Conservation (phyloP, 2,797 vertebrate species). For the Pseudopleuronectes americanus region DNA sequence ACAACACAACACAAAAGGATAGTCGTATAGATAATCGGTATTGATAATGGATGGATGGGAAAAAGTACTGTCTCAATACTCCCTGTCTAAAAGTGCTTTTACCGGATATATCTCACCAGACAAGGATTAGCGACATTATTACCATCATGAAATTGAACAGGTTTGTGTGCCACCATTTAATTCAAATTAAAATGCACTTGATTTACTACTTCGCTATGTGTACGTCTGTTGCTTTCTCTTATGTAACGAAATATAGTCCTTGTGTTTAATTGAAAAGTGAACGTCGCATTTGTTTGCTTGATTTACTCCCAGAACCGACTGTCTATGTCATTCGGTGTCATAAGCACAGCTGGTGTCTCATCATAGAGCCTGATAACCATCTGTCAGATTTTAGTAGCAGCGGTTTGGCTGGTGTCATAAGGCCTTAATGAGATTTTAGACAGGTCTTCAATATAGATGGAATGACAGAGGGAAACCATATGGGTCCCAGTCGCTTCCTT, state of each 20-base stretch:
- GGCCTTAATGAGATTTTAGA: slow-evolving; percentile 77
- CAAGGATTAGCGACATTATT: not conserved
- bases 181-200: not conserved
- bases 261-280: slow-evolving; percentile 48
- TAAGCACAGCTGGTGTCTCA: slow-evolving; percentile 74
- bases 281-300: slow-evolving; percentile 37
- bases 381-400: slow-evolving; percentile 71
- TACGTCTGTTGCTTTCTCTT: slow-evolving; percentile 20
- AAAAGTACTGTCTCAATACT: not conserved
- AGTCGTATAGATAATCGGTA: too few species aligned
- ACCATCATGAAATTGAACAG: not conserved
- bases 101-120: not conserved
- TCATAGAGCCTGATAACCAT: slow-evolving; percentile 75
- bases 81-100: not conserved
- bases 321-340: slow-evolving; percentile 49
- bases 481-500: slow-evolving; percentile 65
- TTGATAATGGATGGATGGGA: too few species aligned
- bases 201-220: not conserved
- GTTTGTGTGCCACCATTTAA: not conserved
- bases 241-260: slow-evolving; percentile 8
- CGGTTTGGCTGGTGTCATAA: slow-evolving; percentile 72
- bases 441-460: slow-evolving; percentile 73
- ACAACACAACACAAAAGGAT: too few species aligned
- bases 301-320: slow-evolving; percentile 44
- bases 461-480: slow-evolving; percentile 71